Conservation (phyloP, 2,113 vertebrate genomes). For the Benitochromis conjunctus region DNA sequence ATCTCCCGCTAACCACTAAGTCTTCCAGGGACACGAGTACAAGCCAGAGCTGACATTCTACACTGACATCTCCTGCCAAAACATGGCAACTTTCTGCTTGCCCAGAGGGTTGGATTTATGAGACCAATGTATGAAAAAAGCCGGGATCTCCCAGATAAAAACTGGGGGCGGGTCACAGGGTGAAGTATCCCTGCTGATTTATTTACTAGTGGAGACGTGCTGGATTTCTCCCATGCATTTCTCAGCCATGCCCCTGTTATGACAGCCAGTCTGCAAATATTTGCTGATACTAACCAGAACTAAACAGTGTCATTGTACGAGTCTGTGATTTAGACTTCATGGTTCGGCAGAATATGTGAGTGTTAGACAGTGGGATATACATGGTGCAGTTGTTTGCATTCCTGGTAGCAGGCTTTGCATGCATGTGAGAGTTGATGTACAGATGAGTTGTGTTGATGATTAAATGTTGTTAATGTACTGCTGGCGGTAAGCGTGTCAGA, state of each 20-base stretch:
- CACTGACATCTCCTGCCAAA: conserved; percentile 58
- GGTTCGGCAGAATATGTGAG: conserved; percentile 54
- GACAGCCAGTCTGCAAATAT: conserved; percentile 80
- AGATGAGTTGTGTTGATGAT: conserved; percentile 43
- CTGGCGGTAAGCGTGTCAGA: conserved; percentile 1
- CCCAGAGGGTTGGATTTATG: conserved; percentile 65
- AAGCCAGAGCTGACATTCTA: conserved; percentile 44
- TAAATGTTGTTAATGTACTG: conserved; percentile 37
- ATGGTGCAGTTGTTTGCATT: conserved; percentile 65
- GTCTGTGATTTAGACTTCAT: conserved; percentile 64
- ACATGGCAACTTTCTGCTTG: conserved; percentile 55
- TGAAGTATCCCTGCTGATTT: conserved; percentile 75
- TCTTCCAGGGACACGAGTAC: conserved; percentile 42
- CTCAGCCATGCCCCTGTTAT: conserved; percentile 75
- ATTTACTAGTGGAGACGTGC: conserved; percentile 65
- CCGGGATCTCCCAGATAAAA: conserved; percentile 72
- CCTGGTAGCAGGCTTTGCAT: conserved; percentile 31
- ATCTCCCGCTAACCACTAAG: conserved; percentile 46
- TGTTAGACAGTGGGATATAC: conserved; percentile 63
- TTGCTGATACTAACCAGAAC: conserved; percentile 79
- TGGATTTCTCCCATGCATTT: conserved; percentile 66
- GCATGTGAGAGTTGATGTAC: conserved; percentile 37
- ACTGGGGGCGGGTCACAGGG: conserved; percentile 55
- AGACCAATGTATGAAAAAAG: conserved; percentile 56
- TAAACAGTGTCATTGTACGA: conserved; percentile 74